Evolutionary conservation across 2,888 invertebrate genomes (phyloP).

Genomic region (Drosophila anceps): DNA sequence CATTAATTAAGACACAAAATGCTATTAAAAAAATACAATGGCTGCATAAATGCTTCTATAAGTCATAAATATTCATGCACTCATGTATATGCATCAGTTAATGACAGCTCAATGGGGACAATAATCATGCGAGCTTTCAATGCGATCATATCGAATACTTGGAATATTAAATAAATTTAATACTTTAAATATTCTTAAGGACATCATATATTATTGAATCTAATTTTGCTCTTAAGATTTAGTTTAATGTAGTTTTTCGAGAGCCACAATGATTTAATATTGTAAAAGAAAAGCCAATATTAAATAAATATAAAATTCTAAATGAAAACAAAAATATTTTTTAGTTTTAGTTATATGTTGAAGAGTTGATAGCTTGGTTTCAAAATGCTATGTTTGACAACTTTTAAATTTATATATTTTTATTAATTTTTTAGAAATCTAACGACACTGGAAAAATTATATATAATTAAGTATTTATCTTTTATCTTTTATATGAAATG

Average conservation of each 20-base stretch:
- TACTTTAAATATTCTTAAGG: background rate
- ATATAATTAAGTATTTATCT: too few species aligned
- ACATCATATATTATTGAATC: too few species aligned
- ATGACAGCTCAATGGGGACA: slow-evolving; percentile 62
- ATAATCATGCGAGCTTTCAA: slow-evolving; percentile 5
- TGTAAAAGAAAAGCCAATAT: too few species aligned
- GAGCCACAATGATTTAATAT: background rate
- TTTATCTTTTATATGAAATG: too few species aligned
- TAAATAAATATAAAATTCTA: background rate
- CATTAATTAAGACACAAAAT: slow-evolving; percentile 80
- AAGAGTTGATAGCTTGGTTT: too few species aligned
- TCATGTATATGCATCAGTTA: slow-evolving; percentile 63
- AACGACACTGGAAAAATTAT: too few species aligned
- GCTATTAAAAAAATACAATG: slow-evolving; percentile 57
- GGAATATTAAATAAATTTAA: background rate
- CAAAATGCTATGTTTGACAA: too few species aligned
- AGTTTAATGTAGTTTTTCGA: background rate
- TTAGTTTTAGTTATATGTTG: too few species aligned
- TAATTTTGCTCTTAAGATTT: background rate
- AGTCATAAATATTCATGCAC: slow-evolving; percentile 49
- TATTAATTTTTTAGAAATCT: too few species aligned
- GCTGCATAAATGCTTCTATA: slow-evolving; percentile 36
- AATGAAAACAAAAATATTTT: too few species aligned
- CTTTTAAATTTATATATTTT: too few species aligned
- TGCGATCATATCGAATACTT: background rate